Conservation (phyloP, 53 echinoderm and acorn worm species). For the Holothuria scabra region DNA sequence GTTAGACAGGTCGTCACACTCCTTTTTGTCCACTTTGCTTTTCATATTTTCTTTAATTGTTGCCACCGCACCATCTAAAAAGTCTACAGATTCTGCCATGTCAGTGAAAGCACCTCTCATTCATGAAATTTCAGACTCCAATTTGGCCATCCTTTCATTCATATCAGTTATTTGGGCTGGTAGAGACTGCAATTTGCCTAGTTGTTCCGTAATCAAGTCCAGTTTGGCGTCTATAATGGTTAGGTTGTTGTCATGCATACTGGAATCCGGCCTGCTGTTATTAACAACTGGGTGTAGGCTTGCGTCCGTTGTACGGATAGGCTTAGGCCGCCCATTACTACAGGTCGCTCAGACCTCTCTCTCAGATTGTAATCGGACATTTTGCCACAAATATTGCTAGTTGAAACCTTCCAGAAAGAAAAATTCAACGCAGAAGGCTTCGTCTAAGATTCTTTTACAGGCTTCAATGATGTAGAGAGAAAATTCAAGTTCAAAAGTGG, state of each 20-base stretch:
- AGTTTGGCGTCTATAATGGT: not conserved
- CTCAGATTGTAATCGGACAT: not conserved
- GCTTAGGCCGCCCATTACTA: not conserved
- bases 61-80: not conserved
- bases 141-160: no score
- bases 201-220: conserved; percentile 1
- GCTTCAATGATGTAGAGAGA: no score
- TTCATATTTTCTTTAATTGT: not conserved
- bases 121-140: not conserved
- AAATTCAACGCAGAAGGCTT: no score
- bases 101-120: not conserved
- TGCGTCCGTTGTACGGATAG: no score
- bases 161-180: not conserved
- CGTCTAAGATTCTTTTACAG: no score
- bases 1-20: not conserved
- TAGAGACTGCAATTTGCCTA: not conserved
- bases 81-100: not conserved
- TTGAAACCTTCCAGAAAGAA: no score
- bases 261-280: no score
- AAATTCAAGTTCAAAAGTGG: no score
- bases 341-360: not conserved
- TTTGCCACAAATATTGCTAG: no score
- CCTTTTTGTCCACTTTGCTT: not conserved
- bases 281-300: no score
- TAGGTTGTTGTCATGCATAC: no score